Conservation (phyloP, 2,888 invertebrate species). For the Abrostola triplasia region DNA sequence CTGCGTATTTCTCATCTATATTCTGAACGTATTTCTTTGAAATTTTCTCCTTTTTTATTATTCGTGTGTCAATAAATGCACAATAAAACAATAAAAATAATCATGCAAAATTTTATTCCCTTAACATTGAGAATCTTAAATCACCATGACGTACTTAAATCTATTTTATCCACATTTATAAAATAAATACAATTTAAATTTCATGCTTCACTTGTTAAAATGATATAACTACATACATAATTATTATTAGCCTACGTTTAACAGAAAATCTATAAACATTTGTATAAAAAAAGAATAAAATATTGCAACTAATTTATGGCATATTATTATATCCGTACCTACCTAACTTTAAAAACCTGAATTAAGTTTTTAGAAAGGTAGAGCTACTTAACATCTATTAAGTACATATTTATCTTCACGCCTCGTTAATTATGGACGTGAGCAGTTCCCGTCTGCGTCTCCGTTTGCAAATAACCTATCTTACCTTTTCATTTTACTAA, state of each 20-base stretch:
- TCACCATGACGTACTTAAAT: conserved; percentile 44
- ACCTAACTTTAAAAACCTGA: conserved; percentile 25
- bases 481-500: no score
- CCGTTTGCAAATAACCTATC: no score
- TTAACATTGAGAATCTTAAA: conserved; percentile 50
- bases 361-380: conserved; percentile 22
- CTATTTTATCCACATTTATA: conserved; percentile 48
- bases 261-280: conserved; percentile 59
- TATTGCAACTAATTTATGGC: conserved; percentile 84
- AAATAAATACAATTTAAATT: conserved; percentile 54
- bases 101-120: conserved; percentile 59
- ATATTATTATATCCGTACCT: conserved; percentile 66
- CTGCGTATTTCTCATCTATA: no score
- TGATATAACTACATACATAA: conserved; percentile 24
- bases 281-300: conserved; percentile 65
- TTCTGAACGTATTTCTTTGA: no score
- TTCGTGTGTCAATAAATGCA: not conserved
- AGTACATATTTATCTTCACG: conserved; percentile 18
- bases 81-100: conserved; percentile 38
- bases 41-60: not conserved
- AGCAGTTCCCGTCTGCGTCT: no score
- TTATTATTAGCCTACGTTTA: conserved; percentile 29
- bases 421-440: not conserved
- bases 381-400: conserved; percentile 17
- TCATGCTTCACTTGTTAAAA: conserved; percentile 42